A percentile compares a stretch with the other conserved stretches of the same genome.
Evolutionary conservation across 1,140 invertebrate species (phyloP).

Genomic region (Magallana gigas): DNA sequence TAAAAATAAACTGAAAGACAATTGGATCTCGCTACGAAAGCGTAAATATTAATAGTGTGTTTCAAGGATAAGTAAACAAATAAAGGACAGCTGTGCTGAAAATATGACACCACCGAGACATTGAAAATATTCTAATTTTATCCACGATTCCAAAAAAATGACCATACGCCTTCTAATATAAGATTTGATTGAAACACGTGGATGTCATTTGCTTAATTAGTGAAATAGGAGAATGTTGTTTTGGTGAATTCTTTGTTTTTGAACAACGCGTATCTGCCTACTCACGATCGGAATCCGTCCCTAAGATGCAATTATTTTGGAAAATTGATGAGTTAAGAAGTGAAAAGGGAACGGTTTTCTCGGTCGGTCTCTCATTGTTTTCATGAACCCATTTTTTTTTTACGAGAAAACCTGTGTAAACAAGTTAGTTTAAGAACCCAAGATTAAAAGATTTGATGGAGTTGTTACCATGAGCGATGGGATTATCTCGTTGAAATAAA

Average conservation of each 20-base stretch:
- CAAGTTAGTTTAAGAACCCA: neutral
- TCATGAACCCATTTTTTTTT: neutral
- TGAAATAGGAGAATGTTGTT: conserved; percentile 17
- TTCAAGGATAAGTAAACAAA: too few relatives aligned
- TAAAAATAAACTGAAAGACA: too few relatives aligned
- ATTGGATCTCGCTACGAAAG: too few relatives aligned
- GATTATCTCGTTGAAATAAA: neutral
- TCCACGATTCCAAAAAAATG: too few relatives aligned
- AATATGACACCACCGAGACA: too few relatives aligned
- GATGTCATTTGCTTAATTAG: conserved; percentile 27
- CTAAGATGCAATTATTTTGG: conserved; percentile 1
- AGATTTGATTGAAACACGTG: neutral
- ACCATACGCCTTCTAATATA: too few relatives aligned
- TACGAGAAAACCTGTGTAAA: conserved; percentile 25
- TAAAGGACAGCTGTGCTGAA: too few relatives aligned
- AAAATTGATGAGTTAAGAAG: neutral
- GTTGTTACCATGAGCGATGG: neutral
- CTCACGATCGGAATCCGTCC: neutral
- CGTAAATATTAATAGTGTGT: too few relatives aligned
- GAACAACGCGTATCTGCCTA: neutral
- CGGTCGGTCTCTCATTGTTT: neutral
- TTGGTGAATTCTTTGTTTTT: neutral
- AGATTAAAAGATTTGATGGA: conserved; percentile 25
- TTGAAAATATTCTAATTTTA: too few relatives aligned
- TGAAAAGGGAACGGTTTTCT: neutral